Conservation (phyloP, 2,113 vertebrate species). For the Rhegmatorhina hoffmannsi region DNA sequence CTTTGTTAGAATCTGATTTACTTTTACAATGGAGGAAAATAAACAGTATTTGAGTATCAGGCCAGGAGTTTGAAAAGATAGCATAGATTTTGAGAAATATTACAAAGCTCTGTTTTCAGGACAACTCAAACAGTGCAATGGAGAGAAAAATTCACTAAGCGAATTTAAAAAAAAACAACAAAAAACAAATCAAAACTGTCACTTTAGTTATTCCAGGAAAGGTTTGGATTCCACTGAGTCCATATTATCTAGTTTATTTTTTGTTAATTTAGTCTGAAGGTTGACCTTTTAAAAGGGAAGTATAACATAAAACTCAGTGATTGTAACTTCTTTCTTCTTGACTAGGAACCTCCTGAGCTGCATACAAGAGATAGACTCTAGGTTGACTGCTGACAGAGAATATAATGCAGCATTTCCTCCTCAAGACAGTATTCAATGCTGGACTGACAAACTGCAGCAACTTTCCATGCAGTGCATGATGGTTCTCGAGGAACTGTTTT, state of each 20-base stretch:
- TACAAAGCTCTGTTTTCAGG: neutral
- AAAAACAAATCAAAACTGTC: neutral
- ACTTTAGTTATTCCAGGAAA: neutral
- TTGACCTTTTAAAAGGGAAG: neutral
- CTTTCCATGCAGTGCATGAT: slow-evolving; percentile 83
- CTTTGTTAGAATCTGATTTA: neutral
- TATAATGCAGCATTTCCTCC: slow-evolving; percentile 83
- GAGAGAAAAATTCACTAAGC: neutral
- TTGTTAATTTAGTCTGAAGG: neutral
- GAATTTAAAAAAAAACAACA: neutral
- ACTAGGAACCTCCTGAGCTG: slow-evolving; percentile 82
- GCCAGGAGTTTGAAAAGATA: neutral
- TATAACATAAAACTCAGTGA: neutral
- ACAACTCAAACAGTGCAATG: neutral
- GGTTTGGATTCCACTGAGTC: neutral
- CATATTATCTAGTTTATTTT: neutral
- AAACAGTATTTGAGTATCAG: neutral
- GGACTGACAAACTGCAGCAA: slow-evolving; percentile 79
- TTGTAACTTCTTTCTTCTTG: neutral
- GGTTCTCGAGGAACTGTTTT: slow-evolving; percentile 85
- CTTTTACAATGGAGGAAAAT: neutral
- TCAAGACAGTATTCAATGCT: slow-evolving; percentile 78
- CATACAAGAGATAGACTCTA: slow-evolving; percentile 76
- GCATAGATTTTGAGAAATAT: neutral
- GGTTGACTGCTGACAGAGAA: slow-evolving; percentile 45